phyloP scores from a whole-genome alignment of 2,888 invertebrate species.

The Pandemis cinnamomeana region DNA sequence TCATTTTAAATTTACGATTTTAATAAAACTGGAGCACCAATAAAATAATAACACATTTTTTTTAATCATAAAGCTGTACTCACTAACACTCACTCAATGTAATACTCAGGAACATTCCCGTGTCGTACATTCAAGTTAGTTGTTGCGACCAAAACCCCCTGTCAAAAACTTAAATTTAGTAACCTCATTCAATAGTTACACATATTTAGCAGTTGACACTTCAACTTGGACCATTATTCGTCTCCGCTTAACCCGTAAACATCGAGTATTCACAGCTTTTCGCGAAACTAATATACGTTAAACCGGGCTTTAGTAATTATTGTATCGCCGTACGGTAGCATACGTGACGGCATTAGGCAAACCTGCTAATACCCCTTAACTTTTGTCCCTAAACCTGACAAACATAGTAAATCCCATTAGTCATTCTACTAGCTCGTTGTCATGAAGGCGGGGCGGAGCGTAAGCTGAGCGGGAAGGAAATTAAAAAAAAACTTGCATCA shows the following conservation, averaged over 20 bases:
- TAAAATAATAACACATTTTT: too few species aligned
- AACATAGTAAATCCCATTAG: constrained; percentile 33
- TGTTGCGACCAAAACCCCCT: too few species aligned
- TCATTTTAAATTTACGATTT: too few species aligned
- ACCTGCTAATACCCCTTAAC: constrained; percentile 28
- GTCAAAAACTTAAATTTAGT: too few species aligned
- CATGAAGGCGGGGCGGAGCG: neutral
- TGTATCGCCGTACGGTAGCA: neutral
- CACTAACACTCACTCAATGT: too few species aligned
- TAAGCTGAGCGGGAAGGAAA: neutral
- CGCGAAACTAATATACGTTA: constrained; percentile 12
- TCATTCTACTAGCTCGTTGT: constrained; percentile 29
- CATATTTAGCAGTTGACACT: neutral
- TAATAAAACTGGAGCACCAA: too few species aligned
- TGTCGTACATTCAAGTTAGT: too few species aligned
- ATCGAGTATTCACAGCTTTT: constrained; percentile 2
- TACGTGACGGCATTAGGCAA: constrained; percentile 28
- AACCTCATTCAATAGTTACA: too few species aligned
- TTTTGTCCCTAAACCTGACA: constrained; percentile 35
- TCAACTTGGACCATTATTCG: neutral
- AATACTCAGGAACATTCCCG: too few species aligned
- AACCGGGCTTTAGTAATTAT: constrained; percentile 9
- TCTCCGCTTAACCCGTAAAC: neutral
- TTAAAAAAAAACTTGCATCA: too few species aligned
- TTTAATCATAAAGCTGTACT: too few species aligned